phyloP scores from a whole-genome alignment of 2,888 invertebrate species.

The Dastarcus helophoroides region DNA sequence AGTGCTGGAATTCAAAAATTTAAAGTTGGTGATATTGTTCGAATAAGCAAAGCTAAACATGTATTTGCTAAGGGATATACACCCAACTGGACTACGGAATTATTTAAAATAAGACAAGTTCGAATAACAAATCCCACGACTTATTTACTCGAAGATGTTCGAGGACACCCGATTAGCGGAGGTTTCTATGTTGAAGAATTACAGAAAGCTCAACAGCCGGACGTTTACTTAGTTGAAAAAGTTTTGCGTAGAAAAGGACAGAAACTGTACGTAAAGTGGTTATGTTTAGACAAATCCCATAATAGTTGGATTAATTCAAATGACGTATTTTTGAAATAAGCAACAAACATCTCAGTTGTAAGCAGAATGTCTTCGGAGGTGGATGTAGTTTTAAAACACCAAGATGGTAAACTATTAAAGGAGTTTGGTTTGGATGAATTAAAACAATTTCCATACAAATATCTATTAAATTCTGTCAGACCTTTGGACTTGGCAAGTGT shows the following conservation, averaged over 20 bases:
- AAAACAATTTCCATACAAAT: too few relatives aligned
- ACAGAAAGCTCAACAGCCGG: constrained; percentile 15
- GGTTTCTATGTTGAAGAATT: constrained; percentile 23
- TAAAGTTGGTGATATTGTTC: constrained; percentile 22
- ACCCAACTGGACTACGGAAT: constrained; percentile 26
- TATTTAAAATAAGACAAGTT: constrained; percentile 25
- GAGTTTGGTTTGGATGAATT: too few relatives aligned
- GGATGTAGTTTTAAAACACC: too few relatives aligned
- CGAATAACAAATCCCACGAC: constrained; percentile 23
- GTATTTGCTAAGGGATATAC: constrained; percentile 27
- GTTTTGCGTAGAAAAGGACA: constrained; percentile 16
- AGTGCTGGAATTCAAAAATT: constrained; percentile 14
- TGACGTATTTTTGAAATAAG: constrained; percentile 1
- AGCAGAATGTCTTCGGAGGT: too few relatives aligned
- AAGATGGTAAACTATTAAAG: too few relatives aligned
- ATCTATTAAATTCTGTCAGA: too few relatives aligned
- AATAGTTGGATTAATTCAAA: not conserved
- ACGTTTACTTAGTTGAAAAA: constrained; percentile 22
- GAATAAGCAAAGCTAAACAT: constrained; percentile 23
- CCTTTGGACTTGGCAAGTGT: too few relatives aligned
- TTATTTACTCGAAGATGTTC: constrained; percentile 21
- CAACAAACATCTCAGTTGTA: too few relatives aligned
- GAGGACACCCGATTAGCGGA: constrained; percentile 16
- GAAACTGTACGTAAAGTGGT: constrained; percentile 19
- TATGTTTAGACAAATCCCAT: constrained; percentile 15